Evolutionary conservation across 2,113 vertebrate species (phyloP).

Genomic region (Phycodurus eques): DNA sequence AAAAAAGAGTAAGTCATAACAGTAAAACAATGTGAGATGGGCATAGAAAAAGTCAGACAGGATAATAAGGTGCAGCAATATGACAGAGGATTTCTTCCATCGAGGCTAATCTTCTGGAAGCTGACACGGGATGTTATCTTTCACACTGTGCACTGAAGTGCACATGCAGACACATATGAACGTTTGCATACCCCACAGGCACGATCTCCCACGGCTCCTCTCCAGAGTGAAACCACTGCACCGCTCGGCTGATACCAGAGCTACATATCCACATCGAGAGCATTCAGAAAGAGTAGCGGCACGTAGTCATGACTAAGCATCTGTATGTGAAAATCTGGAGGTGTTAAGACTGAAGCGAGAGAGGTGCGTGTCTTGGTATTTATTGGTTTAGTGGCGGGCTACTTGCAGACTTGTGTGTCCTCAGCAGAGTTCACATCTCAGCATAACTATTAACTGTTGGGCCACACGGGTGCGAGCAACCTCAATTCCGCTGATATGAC

Average conservation of each 20-base stretch:
- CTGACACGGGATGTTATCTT: constrained; percentile 67
- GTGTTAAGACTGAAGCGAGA: neutral
- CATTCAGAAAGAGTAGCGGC: neutral
- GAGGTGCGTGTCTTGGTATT: constrained; percentile 5
- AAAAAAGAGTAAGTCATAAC: constrained; percentile 16
- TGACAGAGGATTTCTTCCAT: constrained; percentile 61
- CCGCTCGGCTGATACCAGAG: constrained; percentile 24
- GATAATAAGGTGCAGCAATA: constrained; percentile 46
- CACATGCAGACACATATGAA: constrained; percentile 8
- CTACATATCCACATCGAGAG: neutral
- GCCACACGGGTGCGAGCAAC: neutral
- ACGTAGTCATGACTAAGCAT: constrained; percentile 1
- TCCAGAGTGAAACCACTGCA: constrained; percentile 41
- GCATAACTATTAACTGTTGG: neutral
- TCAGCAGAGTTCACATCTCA: constrained; percentile 2
- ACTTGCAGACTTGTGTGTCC: constrained; percentile 2
- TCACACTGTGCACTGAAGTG: constrained; percentile 24
- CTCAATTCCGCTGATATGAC: neutral
- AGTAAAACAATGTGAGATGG: constrained; percentile 27
- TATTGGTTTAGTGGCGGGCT: constrained; percentile 4
- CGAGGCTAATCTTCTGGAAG: constrained; percentile 63
- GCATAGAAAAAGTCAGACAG: neutral
- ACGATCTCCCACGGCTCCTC: constrained; percentile 18
- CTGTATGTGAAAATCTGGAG: constrained; percentile 1
- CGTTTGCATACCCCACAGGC: constrained; percentile 21